Percentiles rank a stretch among this genome's conserved stretches.
phyloP scores from a whole-genome alignment of 2,113 vertebrate genomes.

The Rhadina sibilatrix region DNA sequence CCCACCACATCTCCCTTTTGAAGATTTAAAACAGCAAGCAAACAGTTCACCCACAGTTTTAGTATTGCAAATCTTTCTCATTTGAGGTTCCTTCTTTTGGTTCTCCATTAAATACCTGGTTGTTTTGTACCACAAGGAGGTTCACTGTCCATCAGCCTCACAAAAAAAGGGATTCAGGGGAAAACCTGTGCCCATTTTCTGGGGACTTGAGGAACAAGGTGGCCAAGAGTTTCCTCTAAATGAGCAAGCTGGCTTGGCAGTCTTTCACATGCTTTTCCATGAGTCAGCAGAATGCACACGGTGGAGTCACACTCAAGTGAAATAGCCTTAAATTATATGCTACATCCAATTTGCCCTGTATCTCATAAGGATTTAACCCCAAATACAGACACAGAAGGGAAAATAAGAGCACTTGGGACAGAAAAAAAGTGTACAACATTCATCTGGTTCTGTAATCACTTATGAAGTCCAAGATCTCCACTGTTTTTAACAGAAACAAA shows the following conservation, averaged over 20 bases:
- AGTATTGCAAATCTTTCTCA: neutral
- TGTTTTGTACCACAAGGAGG: neutral
- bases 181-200: neutral
- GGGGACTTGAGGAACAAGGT: neutral
- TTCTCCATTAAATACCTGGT: neutral
- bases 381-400: constrained; percentile 7
- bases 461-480: constrained; percentile 39
- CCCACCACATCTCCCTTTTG: neutral
- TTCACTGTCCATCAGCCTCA: neutral
- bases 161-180: neutral
- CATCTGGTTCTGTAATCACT: constrained; percentile 20
- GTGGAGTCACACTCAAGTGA: neutral
- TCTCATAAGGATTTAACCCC: neutral
- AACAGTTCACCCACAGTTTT: neutral
- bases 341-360: neutral
- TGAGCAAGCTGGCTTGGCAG: neutral
- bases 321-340: neutral
- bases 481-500: constrained; percentile 28
- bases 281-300: neutral
- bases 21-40: neutral
- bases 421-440: constrained; percentile 3
- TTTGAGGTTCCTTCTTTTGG: neutral
- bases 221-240: neutral
- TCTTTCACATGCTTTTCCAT: neutral
- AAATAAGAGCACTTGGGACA: constrained; percentile 52